Percentiles rank a stretch among this genome's conserved stretches.
phyloP scores from a whole-genome alignment of 2,888 invertebrate genomes.

The Phalangium opilio region DNA sequence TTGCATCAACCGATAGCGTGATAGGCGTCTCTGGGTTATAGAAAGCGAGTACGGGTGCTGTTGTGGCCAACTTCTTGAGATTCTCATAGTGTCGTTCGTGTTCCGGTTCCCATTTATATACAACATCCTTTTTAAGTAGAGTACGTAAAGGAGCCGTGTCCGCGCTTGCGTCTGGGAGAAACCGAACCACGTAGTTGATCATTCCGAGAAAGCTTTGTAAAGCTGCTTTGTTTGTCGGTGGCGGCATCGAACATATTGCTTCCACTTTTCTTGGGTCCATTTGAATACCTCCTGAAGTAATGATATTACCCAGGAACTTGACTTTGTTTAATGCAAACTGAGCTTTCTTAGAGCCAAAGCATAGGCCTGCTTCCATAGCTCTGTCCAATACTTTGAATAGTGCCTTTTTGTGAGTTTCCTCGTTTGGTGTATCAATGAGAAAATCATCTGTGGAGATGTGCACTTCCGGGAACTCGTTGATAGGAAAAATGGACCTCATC shows the following conservation, averaged over 20 bases:
- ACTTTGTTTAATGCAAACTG: slow-evolving; percentile 1
- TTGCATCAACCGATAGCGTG: slow-evolving; percentile 25
- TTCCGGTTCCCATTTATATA: too few relatives aligned
- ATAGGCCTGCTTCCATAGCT: neutral
- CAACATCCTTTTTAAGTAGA: neutral
- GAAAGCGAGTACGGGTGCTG: slow-evolving; percentile 24
- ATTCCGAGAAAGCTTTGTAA: slow-evolving; percentile 6
- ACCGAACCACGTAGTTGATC: neutral
- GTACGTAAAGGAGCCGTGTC: neutral
- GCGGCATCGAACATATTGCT: slow-evolving; percentile 1
- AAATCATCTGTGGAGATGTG: slow-evolving; percentile 2
- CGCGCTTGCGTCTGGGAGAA: neutral
- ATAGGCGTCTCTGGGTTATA: slow-evolving; percentile 23
- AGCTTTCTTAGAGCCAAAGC: slow-evolving; percentile 1
- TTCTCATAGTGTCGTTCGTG: too few relatives aligned
- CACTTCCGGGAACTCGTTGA: neutral
- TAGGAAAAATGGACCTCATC: neutral
- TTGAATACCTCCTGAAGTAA: slow-evolving; percentile 2
- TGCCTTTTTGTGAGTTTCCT: slow-evolving; percentile 1
- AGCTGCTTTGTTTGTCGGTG: slow-evolving; percentile 2
- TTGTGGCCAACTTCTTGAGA: slow-evolving; percentile 23
- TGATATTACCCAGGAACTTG: slow-evolving; percentile 5
- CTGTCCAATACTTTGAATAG: slow-evolving; percentile 2
- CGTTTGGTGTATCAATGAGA: neutral
- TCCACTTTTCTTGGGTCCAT: slow-evolving; percentile 2